Percentiles rank a stretch among this genome's conserved stretches.
Conservation (phyloP, 2,113 vertebrate species). For the Laterallus jamaicensis region DNA sequence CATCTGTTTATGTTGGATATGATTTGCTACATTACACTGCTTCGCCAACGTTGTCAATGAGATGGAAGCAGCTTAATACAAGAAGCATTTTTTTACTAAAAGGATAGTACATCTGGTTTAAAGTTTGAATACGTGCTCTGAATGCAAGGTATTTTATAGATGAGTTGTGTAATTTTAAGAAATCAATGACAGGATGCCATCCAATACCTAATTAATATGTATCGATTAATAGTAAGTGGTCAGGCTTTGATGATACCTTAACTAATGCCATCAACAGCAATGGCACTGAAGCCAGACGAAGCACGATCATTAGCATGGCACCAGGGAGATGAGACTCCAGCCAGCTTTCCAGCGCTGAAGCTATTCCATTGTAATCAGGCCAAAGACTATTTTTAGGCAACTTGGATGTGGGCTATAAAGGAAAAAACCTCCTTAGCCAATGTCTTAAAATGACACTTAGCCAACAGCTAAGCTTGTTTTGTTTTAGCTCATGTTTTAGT, state of each 20-base stretch:
- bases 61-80: neutral
- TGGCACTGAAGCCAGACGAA: neutral
- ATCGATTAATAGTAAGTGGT: neutral
- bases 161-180: neutral
- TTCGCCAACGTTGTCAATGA: neutral
- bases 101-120: neutral
- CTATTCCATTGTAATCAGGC: accelerated
- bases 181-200: neutral
- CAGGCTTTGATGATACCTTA: neutral
- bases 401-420: neutral
- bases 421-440: neutral
- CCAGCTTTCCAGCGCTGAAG: neutral
- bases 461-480: neutral
- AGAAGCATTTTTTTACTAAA: neutral
- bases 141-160: neutral
- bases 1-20: neutral
- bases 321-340: neutral
- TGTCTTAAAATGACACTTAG: neutral
- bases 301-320: neutral
- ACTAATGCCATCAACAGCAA: neutral
- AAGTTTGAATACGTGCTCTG: neutral
- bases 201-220: neutral
- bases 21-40: neutral
- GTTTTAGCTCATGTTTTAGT: neutral
- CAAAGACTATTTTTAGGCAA: neutral